phyloP scores from a whole-genome alignment of 2,888 invertebrate genomes.

The Drosophila rellima region DNA sequence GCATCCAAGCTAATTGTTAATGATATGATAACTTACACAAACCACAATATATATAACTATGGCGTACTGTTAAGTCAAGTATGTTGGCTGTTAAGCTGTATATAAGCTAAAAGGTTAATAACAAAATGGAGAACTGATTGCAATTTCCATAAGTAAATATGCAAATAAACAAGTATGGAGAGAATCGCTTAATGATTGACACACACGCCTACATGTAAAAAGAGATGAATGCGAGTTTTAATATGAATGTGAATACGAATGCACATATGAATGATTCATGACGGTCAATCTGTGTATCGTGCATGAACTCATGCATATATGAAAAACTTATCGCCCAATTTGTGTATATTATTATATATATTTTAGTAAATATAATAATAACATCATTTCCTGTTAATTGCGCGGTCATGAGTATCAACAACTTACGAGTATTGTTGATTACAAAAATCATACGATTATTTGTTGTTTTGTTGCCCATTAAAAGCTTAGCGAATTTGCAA shows the following conservation, averaged over 20 bases:
- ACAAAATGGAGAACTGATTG: neutral
- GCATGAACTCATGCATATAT: conserved; percentile 5
- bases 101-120: neutral
- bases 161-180: conserved; percentile 10
- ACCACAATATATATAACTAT: neutral
- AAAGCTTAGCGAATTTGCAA: conserved; percentile 24
- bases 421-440: conserved; percentile 21
- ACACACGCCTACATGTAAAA: conserved; percentile 22
- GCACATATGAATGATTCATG: conserved; percentile 29
- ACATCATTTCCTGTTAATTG: conserved; percentile 41
- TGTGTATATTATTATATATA: conserved; percentile 20
- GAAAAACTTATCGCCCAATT: conserved; percentile 47
- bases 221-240: conserved; percentile 18
- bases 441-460: conserved; percentile 39
- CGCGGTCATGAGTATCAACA: conserved; percentile 30
- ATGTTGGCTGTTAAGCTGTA: neutral
- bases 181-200: conserved; percentile 14
- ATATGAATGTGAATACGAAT: conserved; percentile 10
- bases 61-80: neutral
- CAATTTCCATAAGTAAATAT: conserved; percentile 1
- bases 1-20: conserved; percentile 22
- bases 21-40: conserved; percentile 13
- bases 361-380: conserved; percentile 11
- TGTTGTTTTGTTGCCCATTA: conserved; percentile 27
- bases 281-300: conserved; percentile 20